Evolutionary conservation across 2,888 invertebrate species (phyloP).

Genomic region (Trypoxylon attenuatum): DNA sequence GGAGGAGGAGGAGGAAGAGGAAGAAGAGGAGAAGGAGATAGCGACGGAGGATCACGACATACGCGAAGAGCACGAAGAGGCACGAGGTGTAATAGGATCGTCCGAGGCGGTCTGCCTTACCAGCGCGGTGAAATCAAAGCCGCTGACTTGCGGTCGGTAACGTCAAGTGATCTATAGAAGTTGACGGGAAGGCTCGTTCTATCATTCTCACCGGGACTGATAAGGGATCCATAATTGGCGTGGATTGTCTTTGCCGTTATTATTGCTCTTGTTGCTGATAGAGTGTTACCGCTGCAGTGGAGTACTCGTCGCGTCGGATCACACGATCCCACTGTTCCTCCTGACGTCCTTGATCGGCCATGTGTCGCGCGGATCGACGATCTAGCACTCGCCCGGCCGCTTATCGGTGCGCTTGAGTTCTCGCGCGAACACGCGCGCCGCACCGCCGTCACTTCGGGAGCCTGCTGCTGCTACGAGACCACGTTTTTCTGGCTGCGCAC

Average conservation of each 20-base stretch:
- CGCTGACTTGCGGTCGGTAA: conserved; percentile 42
- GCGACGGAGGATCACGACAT: background rate
- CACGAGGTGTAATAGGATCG: conserved; percentile 35
- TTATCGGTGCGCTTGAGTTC: background rate
- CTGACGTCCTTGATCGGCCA: conserved; percentile 1
- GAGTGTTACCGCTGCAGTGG: conserved; percentile 17
- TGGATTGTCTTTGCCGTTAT: too few species aligned
- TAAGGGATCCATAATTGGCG: conserved; percentile 29
- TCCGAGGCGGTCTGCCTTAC: conserved; percentile 36
- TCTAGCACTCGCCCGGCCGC: background rate
- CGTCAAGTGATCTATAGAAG: conserved; percentile 10
- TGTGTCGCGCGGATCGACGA: background rate
- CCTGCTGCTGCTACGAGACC: conserved; percentile 22
- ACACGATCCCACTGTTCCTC: conserved; percentile 3
- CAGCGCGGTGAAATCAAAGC: conserved; percentile 9
- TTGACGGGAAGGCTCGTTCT: too few species aligned
- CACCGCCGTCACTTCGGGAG: background rate
- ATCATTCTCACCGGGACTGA: conserved; percentile 44
- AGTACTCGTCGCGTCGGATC: conserved; percentile 23
- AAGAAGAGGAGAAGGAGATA: background rate
- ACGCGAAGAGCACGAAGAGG: conserved; percentile 5
- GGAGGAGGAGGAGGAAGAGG: background rate
- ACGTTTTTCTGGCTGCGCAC: conserved; percentile 21
- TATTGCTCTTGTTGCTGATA: too few species aligned
- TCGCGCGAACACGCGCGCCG: conserved; percentile 5